A percentile compares a stretch with the other conserved stretches of the same genome.
phyloP scores from a whole-genome alignment of 2,113 vertebrate species.

The Vombatus ursinus region DNA sequence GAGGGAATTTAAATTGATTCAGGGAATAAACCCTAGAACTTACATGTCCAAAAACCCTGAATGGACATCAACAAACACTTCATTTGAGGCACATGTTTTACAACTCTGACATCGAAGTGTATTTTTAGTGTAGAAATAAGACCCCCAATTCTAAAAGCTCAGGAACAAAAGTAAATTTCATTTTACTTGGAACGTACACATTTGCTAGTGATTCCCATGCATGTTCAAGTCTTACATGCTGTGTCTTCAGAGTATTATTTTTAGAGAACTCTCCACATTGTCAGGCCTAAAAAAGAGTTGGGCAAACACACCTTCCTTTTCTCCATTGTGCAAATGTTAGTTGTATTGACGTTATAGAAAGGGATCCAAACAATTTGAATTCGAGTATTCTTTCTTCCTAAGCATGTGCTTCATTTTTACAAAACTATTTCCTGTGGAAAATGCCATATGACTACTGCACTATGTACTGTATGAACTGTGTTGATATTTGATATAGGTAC shows the following conservation, averaged over 20 bases:
- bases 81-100: neutral
- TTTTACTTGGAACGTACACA: neutral
- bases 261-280: neutral
- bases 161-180: neutral
- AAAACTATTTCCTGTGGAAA: neutral
- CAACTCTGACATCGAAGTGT: slow-evolving; percentile 1
- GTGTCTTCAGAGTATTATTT: slow-evolving; percentile 35
- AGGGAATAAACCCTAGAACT: neutral
- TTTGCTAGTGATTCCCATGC: neutral
- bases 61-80: neutral
- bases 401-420: slow-evolving; percentile 14
- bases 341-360: slow-evolving; percentile 45
- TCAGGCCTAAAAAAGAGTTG: slow-evolving; percentile 41
- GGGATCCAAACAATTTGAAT: slow-evolving; percentile 33
- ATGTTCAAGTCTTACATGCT: neutral
- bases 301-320: slow-evolving; percentile 62
- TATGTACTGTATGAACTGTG: neutral
- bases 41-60: neutral
- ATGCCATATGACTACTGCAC: slow-evolving; percentile 16
- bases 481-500: slow-evolving; percentile 28
- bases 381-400: neutral
- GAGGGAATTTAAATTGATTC: slow-evolving; percentile 17
- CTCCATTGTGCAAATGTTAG: slow-evolving; percentile 49
- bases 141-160: neutral
- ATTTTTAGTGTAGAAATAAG: slow-evolving; percentile 11